phyloP scores from a whole-genome alignment of 1,140 invertebrate species.

The Drosophila funebris region DNA sequence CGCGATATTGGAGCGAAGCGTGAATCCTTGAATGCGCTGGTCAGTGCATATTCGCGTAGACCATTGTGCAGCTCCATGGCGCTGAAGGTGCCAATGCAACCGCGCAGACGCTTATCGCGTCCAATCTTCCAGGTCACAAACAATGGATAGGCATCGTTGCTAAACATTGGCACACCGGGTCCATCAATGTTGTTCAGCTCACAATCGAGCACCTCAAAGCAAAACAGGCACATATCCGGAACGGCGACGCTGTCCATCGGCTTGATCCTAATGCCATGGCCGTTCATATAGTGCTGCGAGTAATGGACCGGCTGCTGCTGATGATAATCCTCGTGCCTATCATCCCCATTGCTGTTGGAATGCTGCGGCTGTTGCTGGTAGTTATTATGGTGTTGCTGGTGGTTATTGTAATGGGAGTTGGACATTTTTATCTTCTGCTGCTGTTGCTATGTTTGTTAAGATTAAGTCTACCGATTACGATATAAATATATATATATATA shows the following conservation, averaged over 20 bases:
- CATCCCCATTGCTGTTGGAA: slow-evolving; percentile 62
- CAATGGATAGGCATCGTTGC: slow-evolving; percentile 97
- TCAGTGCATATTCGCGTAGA: slow-evolving; percentile 97
- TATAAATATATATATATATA: slow-evolving; percentile 54
- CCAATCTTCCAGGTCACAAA: slow-evolving; percentile 99
- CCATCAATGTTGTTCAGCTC: slow-evolving; percentile 96
- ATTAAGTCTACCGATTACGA: slow-evolving; percentile 57
- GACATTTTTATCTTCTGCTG: no score
- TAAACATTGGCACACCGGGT: slow-evolving; percentile 94
- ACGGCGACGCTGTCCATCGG: slow-evolving; percentile 88
- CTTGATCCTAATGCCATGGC: slow-evolving; percentile 63
- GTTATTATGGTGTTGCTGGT: slow-evolving; percentile 58
- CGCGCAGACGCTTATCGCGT: slow-evolving; percentile 94
- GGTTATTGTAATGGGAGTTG: slow-evolving; percentile 73
- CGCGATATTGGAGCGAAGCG: slow-evolving; percentile 97
- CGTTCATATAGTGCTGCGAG: slow-evolving; percentile 63
- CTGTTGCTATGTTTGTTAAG: no score
- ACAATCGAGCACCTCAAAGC: slow-evolving; percentile 98
- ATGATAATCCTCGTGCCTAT: slow-evolving; percentile 57
- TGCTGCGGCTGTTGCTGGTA: slow-evolving; percentile 64
- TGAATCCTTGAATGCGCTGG: slow-evolving; percentile 98
- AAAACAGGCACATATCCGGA: slow-evolving; percentile 98
- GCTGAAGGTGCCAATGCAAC: slow-evolving; percentile 98
- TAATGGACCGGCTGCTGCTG: slow-evolving; percentile 71
- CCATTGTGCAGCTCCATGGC: slow-evolving; percentile 92